A percentile compares a stretch with the other conserved stretches of the same genome.
phyloP scores from a whole-genome alignment of 2,888 invertebrate genomes.

The Rhamnusium bicolor region DNA sequence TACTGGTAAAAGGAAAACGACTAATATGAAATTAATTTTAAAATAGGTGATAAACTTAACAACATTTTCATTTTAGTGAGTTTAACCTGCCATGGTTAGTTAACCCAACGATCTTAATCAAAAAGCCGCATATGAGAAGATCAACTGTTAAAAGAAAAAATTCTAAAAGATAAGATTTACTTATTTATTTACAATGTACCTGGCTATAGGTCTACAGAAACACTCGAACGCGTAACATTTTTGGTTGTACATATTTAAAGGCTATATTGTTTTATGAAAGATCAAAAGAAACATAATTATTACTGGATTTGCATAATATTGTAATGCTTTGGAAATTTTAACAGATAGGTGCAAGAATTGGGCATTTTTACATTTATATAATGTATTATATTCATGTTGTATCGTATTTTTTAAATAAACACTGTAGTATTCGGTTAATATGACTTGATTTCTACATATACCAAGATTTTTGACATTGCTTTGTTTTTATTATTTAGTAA shows the following conservation, averaged over 20 bases:
- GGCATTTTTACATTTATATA: background rate
- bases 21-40: too few species aligned
- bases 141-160: constrained; percentile 51
- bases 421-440: background rate
- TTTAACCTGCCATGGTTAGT: constrained; percentile 68
- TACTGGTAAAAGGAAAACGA: too few species aligned
- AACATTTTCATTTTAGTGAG: constrained; percentile 62
- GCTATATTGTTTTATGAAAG: constrained; percentile 11
- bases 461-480: background rate
- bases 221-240: constrained; percentile 10
- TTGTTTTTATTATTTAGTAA: background rate
- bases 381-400: background rate
- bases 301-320: background rate
- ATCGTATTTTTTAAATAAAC: background rate
- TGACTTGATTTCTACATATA: too few species aligned
- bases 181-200: constrained; percentile 38
- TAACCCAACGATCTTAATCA: constrained; percentile 58
- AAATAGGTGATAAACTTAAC: constrained; percentile 11
- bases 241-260: constrained; percentile 36
- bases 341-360: constrained; percentile 22
- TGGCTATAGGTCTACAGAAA: constrained; percentile 34
- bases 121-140: constrained; percentile 45
- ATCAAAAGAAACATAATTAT: constrained; percentile 13
- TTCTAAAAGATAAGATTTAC: constrained; percentile 54
- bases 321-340: constrained; percentile 18